Conservation (phyloP, 2,888 invertebrate genomes). For the Archaeoteleia sp. region DNA sequence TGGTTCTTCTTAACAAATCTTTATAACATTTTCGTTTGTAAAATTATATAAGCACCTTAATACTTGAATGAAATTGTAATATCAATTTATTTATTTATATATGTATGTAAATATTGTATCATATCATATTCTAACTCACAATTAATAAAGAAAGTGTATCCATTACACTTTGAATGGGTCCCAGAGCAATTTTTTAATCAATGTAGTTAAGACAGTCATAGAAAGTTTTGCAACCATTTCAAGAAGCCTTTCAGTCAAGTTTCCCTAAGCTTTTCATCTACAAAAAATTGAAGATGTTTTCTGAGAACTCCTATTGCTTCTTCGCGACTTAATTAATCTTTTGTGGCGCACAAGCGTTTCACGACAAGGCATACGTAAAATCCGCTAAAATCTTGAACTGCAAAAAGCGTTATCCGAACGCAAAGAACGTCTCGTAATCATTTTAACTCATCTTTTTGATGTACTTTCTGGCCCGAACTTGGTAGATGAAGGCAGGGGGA, state of each 20-base stretch:
- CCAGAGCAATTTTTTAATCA: conserved; percentile 29
- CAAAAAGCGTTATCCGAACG: conserved; percentile 32
- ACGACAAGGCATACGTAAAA: conserved; percentile 33
- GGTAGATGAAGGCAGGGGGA: conserved; percentile 25
- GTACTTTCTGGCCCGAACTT: conserved; percentile 27
- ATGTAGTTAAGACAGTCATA: conserved; percentile 30
- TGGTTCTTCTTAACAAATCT: too few relatives aligned
- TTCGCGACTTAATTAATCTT: conserved; percentile 45
- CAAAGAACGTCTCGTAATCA: conserved; percentile 45
- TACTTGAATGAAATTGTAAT: too few relatives aligned
- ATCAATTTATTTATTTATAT: too few relatives aligned
- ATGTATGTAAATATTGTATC: too few relatives aligned
- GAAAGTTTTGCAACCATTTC: conserved; percentile 29
- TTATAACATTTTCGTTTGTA: too few relatives aligned
- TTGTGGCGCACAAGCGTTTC: conserved; percentile 36
- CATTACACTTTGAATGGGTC: conserved; percentile 6
- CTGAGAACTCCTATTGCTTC: conserved; percentile 23
- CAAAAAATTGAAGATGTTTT: conserved; percentile 42
- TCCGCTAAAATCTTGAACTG: conserved; percentile 20
- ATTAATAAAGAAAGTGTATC: conserved; percentile 3
- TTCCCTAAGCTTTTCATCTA: conserved; percentile 32
- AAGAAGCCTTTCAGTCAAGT: conserved; percentile 34
- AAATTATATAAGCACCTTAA: too few relatives aligned
- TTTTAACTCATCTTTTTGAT: conserved; percentile 45
- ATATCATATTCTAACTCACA: neutral